Conservation (phyloP, 2,888 invertebrate species). For the Sminthurinus aureus region DNA sequence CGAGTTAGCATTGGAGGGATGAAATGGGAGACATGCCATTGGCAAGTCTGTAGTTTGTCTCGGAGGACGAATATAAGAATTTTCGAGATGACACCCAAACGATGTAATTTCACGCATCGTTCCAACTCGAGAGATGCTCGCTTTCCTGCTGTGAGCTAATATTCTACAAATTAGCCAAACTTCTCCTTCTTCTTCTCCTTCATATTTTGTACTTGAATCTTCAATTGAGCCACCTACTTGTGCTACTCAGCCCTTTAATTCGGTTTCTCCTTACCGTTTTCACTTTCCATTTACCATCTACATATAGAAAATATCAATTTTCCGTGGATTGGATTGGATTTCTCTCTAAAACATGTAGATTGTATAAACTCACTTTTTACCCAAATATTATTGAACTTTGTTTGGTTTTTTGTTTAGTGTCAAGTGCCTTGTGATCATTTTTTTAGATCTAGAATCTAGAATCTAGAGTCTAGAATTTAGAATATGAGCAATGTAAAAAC, state of each 20-base stretch:
- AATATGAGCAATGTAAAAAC: background rate
- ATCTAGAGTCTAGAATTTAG: background rate
- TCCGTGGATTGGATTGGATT: no score
- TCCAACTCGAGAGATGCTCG: conserved; percentile 40
- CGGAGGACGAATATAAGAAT: conserved; percentile 36
- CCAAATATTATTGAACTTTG: no score
- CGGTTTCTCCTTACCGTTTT: no score
- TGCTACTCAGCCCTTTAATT: no score
- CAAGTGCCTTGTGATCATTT: no score
- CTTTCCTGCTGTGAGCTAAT: conserved; percentile 46
- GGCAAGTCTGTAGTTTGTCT: conserved; percentile 28
- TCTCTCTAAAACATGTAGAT: no score
- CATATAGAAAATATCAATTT: no score
- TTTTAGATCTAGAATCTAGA: background rate
- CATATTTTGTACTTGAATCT: background rate
- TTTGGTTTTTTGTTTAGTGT: no score
- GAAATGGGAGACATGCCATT: background rate
- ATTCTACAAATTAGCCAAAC: conserved; percentile 47
- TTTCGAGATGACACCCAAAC: conserved; percentile 48
- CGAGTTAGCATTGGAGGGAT: conserved; percentile 22
- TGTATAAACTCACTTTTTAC: no score
- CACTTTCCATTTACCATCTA: no score
- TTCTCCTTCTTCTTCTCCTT: conserved; percentile 22
- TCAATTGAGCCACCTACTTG: no score
- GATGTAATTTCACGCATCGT: conserved; percentile 49